phyloP scores from a whole-genome alignment of 1,140 invertebrate species.

The Daktulosphaira vitifoliae region DNA sequence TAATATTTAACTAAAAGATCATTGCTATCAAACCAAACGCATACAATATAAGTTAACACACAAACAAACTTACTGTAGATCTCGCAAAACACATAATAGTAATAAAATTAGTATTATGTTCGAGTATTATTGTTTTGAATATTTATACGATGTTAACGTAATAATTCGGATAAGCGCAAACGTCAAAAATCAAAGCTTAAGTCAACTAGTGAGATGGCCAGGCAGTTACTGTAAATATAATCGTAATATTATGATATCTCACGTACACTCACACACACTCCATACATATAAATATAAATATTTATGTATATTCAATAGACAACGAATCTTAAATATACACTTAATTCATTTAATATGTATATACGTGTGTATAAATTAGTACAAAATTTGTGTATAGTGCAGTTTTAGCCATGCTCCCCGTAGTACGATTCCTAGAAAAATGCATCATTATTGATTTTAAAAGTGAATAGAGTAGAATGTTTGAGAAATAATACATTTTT shows the following conservation, averaged over 20 bases:
- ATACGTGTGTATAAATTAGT: slow-evolving; percentile 27
- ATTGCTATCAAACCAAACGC: too few relatives aligned
- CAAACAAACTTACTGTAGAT: too few relatives aligned
- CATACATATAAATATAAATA: slow-evolving; percentile 32
- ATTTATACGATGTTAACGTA: neutral
- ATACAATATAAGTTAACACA: too few relatives aligned
- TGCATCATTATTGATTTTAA: neutral
- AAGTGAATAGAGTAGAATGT: neutral
- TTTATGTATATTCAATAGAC: slow-evolving; percentile 30
- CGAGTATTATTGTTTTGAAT: too few relatives aligned
- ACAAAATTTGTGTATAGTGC: slow-evolving; percentile 37
- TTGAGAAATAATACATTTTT: neutral
- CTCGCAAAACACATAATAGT: too few relatives aligned
- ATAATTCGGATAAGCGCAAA: slow-evolving; percentile 29
- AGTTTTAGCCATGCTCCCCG: slow-evolving; percentile 21
- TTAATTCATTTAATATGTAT: neutral
- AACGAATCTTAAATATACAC: slow-evolving; percentile 30
- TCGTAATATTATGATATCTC: too few relatives aligned
- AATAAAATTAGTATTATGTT: too few relatives aligned
- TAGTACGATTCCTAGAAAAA: slow-evolving; percentile 9
- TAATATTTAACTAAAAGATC: too few relatives aligned
- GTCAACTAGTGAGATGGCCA: slow-evolving; percentile 40
- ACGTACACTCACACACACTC: neutral
- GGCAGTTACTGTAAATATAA: slow-evolving; percentile 35
- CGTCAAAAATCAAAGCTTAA: slow-evolving; percentile 39